These are phyloP conservation scores for Drosophila elegans DNA, from an alignment of 1,140 invertebrate genomes.

Conservation along the genomic window DNA sequence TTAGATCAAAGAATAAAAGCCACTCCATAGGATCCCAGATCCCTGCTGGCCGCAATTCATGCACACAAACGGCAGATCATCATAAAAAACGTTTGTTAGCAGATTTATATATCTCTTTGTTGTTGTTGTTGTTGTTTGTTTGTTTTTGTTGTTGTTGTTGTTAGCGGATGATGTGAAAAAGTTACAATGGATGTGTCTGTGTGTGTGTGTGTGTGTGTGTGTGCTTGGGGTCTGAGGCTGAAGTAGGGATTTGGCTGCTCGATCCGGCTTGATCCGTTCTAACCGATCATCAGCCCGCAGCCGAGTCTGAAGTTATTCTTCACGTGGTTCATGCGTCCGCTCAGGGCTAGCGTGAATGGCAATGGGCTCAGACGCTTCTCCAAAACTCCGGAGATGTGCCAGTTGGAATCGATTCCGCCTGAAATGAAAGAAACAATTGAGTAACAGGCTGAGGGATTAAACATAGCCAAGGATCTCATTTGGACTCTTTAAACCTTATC, in stretches of 20 bases:
- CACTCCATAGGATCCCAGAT: constrained; percentile 17
- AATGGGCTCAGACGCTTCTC: constrained; percentile 97
- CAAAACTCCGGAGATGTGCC: constrained; percentile 96
- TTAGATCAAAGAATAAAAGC: constrained; percentile 7
- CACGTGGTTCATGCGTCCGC: constrained; percentile 95
- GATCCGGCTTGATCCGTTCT: constrained; percentile 67
- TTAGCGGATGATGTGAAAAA: constrained; percentile 24
- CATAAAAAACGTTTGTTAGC: constrained; percentile 30
- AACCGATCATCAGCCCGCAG: constrained; percentile 94
- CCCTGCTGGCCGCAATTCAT: constrained; percentile 9
- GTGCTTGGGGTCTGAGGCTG: constrained; percentile 23
- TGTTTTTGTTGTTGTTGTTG: constrained; percentile 19
- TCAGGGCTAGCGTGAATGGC: constrained; percentile 97
- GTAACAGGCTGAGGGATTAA: not conserved
- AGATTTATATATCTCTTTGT: constrained; percentile 33
- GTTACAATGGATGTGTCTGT: constrained; percentile 15
- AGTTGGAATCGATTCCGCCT: constrained; percentile 97
- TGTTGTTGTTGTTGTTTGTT: constrained; percentile 2
- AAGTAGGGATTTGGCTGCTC: constrained; percentile 16
- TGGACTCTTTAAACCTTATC: not conserved
- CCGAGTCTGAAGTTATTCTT: constrained; percentile 95
- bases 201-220: constrained; percentile 19
- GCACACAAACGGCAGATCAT: constrained; percentile 41
- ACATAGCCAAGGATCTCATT: too few relatives aligned
- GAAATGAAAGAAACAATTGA: constrained; percentile 55